These are phyloP conservation scores for Drosophila merina DNA, from an alignment of 2,888 invertebrate species.

Conservation along the genomic window DNA sequence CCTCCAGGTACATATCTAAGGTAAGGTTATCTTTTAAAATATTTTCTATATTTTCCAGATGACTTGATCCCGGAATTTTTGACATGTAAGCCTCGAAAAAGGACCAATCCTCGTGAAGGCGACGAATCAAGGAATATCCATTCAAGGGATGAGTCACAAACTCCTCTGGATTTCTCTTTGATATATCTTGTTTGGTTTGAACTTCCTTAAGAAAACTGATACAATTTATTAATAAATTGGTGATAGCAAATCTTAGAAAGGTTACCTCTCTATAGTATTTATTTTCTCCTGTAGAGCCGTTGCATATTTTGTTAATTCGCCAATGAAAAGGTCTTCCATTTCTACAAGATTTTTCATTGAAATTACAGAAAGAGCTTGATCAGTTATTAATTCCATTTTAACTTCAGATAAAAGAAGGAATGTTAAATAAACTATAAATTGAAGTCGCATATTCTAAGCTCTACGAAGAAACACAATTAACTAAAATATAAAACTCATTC, in stretches of 20 bases:
- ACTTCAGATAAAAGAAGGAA: background rate
- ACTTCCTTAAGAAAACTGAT: constrained; percentile 37
- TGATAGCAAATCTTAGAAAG: background rate
- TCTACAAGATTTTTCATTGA: constrained; percentile 16
- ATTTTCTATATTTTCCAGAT: constrained; percentile 5
- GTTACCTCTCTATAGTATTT: constrained; percentile 32
- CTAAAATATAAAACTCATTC: background rate
- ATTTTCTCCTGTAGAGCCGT: constrained; percentile 31
- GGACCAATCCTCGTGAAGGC: constrained; percentile 50
- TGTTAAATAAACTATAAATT: background rate
- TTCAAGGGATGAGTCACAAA: constrained; percentile 40
- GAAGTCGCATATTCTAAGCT: constrained; percentile 20
- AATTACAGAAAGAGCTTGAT: constrained; percentile 33
- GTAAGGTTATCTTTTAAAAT: constrained; percentile 1
- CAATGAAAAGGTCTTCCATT: constrained; percentile 22
- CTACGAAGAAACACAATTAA: background rate
- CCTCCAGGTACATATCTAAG: background rate
- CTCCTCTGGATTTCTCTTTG: background rate
- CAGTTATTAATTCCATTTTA: background rate
- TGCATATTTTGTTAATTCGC: constrained; percentile 23
- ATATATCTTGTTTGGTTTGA: constrained; percentile 12
- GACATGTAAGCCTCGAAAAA: constrained; percentile 32
- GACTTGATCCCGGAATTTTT: background rate
- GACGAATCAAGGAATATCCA: constrained; percentile 35
- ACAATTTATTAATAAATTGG: background rate